Conservation (phyloP, 2,797 vertebrate genomes). For the Xyrichtys novacula region DNA sequence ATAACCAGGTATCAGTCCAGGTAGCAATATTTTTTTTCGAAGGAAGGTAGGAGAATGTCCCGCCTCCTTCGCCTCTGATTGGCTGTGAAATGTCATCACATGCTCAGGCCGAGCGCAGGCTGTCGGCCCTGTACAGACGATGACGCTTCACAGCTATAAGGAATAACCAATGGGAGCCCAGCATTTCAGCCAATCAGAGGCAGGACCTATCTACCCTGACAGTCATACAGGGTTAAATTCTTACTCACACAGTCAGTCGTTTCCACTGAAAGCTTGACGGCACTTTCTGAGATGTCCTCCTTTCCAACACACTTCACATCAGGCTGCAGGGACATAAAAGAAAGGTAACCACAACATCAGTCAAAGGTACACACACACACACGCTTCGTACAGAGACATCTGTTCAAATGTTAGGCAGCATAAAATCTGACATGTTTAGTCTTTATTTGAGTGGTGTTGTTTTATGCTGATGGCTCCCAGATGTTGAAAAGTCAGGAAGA, state of each 20-base stretch:
- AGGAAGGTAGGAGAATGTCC: too few species aligned
- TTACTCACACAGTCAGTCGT: constrained; percentile 72
- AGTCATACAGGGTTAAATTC: not conserved
- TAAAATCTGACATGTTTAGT: not conserved
- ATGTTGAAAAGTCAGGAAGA: not conserved
- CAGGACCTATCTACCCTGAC: not conserved
- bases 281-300: constrained; percentile 31
- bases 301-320: constrained; percentile 58
- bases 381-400: not conserved
- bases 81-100: too few species aligned
- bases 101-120: too few species aligned
- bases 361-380: not conserved
- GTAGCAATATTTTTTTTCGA: too few species aligned
- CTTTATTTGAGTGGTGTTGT: not conserved
- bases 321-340: constrained; percentile 52
- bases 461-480: not conserved
- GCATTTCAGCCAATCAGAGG: too few species aligned
- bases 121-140: too few species aligned
- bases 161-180: too few species aligned
- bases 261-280: not conserved
- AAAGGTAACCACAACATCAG: constrained; percentile 6
- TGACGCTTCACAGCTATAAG: too few species aligned
- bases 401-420: not conserved
- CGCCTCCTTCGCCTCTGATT: too few species aligned
- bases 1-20: too few species aligned